These are phyloP conservation scores for Ptychadena robeensis DNA, from an alignment of 2,797 vertebrate genomes.

Conservation along the genomic window DNA sequence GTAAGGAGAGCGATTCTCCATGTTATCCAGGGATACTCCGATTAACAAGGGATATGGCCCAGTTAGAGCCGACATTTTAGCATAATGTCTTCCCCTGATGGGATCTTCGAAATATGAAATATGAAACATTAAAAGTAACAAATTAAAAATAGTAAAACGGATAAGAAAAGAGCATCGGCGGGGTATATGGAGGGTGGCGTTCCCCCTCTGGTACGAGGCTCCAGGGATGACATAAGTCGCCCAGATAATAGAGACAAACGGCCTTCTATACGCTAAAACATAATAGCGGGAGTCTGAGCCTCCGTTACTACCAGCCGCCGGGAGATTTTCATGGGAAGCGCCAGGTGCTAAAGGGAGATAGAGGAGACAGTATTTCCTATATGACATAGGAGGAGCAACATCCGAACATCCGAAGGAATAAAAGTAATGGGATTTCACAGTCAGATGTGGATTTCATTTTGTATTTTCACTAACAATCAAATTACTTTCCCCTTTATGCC, in stretches of 20 bases:
- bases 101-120: conserved; percentile 8
- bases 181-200: conserved; percentile 15
- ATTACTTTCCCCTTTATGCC: no score
- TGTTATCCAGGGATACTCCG: neutral
- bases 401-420: no score
- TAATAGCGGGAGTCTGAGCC: neutral
- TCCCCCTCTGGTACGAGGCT: neutral
- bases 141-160: conserved; percentile 38
- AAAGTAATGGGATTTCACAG: no score
- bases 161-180: neutral
- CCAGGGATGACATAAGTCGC: neutral
- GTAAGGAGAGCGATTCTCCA: neutral
- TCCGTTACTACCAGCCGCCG: no score
- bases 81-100: neutral
- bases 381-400: no score
- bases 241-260: neutral
- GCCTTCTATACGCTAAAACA: neutral
- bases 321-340: neutral
- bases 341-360: neutral
- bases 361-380: no score
- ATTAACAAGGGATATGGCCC: neutral
- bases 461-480: no score
- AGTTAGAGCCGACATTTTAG: neutral
- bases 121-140: conserved; percentile 34
- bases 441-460: no score